A percentile compares a stretch with the other conserved stretches of the same genome.
Conservation (phyloP, 2,113 vertebrate species). For the Zeus faber region DNA sequence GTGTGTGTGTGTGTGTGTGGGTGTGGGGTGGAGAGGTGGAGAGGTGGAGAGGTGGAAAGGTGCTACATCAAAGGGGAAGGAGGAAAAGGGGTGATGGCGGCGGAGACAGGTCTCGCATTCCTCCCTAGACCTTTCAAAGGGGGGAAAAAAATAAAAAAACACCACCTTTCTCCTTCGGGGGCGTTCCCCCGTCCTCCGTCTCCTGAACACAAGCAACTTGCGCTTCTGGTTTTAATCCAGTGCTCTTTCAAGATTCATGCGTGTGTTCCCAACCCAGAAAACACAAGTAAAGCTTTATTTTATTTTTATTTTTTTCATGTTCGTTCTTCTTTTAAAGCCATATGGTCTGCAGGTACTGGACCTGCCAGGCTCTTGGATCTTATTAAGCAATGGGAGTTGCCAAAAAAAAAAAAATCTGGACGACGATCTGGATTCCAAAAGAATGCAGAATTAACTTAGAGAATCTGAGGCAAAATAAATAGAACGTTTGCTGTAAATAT, state of each 20-base stretch:
- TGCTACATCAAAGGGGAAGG: too few relatives aligned
- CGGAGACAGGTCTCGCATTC: slow-evolving; percentile 53
- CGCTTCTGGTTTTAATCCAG: slow-evolving; percentile 48
- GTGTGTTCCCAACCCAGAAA: slow-evolving; percentile 39
- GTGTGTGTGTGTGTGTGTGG: slow-evolving; percentile 3
- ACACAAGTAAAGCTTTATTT: slow-evolving; percentile 49
- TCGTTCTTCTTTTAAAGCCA: slow-evolving; percentile 33
- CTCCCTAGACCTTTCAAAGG: slow-evolving; percentile 30
- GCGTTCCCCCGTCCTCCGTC: slow-evolving; percentile 8
- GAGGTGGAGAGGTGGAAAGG: slow-evolving; percentile 10
- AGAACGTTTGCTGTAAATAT: too few relatives aligned
- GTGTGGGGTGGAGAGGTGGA: slow-evolving; percentile 18
- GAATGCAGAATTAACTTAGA: too few relatives aligned
- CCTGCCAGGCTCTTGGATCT: background rate
- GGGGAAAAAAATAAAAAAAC: slow-evolving; percentile 13
- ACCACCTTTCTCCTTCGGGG: background rate
- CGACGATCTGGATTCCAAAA: too few relatives aligned
- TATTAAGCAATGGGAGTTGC: too few relatives aligned
- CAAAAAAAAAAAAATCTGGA: too few relatives aligned
- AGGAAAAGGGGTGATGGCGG: too few relatives aligned
- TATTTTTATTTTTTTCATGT: too few relatives aligned
- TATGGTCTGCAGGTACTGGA: slow-evolving; percentile 53
- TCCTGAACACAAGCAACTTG: slow-evolving; percentile 22
- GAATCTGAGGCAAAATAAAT: too few relatives aligned
- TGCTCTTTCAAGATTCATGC: slow-evolving; percentile 31